Evolutionary conservation across 2,113 vertebrate species (phyloP), one percentile per base, ranked within the genome.

Genomic region (Amphiprion percula): DNA sequence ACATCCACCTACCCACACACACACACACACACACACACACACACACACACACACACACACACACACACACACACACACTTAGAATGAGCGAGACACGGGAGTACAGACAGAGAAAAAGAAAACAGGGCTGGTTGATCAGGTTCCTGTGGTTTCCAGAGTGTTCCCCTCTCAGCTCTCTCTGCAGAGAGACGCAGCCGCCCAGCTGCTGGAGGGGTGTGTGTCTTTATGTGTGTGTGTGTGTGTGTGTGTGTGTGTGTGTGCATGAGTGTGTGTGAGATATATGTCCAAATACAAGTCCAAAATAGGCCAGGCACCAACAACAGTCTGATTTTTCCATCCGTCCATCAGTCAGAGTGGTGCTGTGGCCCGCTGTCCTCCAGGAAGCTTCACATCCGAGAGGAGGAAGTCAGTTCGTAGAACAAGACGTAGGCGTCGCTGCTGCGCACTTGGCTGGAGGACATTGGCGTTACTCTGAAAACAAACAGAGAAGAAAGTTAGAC

Each of bases 391-490:
- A 97, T 97, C 76, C 96, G 95, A 46, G 96, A 98, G 83, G 96
- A 96, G 0, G 96, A 96, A 82, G 96, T 95, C 92, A 97, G 92
- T 94, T 99, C 98, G 0, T 99, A 99, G 94, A 99, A 99, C 91
- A 99, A 95, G 87, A 99, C 94, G 59, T 99, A 99, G 87, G 96
- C 97, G 49, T 99, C 98, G 17, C 97, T 99, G 95, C 96, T 97
- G 90, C 96, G 97, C 79, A 99, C 94, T 92, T 99, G 98, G 94
- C 97, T 97, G 92, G 97, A 96, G 76, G 97, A 98, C 96, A 99
- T 97, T 47, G 97, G 96, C 41, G 97, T 97, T 83, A 99, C 98
- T 19, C 98, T 99, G 94, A 26, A 54, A 61, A 39, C 33, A 83
- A 23, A 10, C 21, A 58, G 53, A 74, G 11, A 26, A 23, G 26